Percentiles rank a stretch among this genome's conserved stretches.
These are phyloP conservation scores for Drosophila kokeensis DNA, from an alignment of 2,888 invertebrate species.

Conservation along the genomic window DNA sequence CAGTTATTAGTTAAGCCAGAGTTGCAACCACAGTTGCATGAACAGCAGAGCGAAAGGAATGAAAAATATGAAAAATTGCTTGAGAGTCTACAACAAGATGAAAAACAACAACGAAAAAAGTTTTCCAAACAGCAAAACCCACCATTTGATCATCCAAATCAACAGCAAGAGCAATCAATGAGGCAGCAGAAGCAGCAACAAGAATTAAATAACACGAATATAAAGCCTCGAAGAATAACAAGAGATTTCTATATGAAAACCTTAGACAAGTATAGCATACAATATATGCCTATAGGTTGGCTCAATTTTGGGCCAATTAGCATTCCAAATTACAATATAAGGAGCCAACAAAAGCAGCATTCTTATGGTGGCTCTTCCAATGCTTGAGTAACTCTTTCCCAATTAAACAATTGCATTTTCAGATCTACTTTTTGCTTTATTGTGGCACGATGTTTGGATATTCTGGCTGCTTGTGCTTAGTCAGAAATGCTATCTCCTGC, in stretches of 20 bases:
- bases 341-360: background rate
- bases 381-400: background rate
- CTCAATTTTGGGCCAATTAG: background rate
- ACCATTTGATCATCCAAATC: slow-evolving; percentile 1
- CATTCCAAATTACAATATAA: background rate
- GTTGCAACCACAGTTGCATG: background rate
- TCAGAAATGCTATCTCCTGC: background rate
- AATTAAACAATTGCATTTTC: slow-evolving; percentile 14
- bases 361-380: background rate
- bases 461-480: background rate
- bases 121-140: background rate
- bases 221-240: background rate
- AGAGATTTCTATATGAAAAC: slow-evolving; percentile 42
- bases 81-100: background rate
- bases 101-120: background rate
- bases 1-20: background rate
- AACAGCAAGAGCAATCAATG: background rate
- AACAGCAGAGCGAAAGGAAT: background rate
- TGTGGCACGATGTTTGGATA: slow-evolving; percentile 3
- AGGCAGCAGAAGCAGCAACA: background rate
- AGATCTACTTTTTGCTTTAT: slow-evolving; percentile 47
- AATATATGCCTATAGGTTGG: slow-evolving; percentile 13
- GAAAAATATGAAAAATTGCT: background rate
- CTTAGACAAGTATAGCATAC: slow-evolving; percentile 43
- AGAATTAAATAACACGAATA: background rate